Percentiles rank a stretch among this genome's conserved stretches.
phyloP scores from a whole-genome alignment of 2,797 vertebrate genomes.

The Alosa sapidissima region DNA sequence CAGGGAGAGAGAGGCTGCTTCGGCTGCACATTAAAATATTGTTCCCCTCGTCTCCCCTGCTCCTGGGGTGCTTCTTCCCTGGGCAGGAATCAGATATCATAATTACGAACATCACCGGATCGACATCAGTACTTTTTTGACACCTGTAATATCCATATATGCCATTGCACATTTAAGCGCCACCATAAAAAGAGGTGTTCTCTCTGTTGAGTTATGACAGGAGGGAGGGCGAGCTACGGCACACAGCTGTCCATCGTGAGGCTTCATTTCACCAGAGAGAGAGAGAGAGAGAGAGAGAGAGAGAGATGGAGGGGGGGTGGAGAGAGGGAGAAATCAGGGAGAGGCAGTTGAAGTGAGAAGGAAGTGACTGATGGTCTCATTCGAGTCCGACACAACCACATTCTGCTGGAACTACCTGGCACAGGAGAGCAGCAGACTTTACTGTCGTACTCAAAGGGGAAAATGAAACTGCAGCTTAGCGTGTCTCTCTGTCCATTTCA shows the following conservation, averaged over 20 bases:
- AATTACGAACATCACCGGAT: constrained; percentile 77
- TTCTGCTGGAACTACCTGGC: neutral
- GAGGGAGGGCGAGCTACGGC: constrained; percentile 38
- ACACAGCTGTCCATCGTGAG: constrained; percentile 58
- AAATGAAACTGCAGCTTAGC: neutral
- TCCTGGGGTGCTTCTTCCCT: constrained; percentile 47
- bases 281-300: constrained; percentile 55
- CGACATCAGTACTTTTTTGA: constrained; percentile 71
- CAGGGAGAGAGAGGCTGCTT: constrained; percentile 76
- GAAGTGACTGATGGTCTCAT: constrained; percentile 25
- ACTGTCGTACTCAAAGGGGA: neutral
- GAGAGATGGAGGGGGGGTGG: neutral
- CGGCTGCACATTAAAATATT: constrained; percentile 73
- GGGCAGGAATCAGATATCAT: constrained; percentile 51
- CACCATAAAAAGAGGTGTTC: constrained; percentile 60
- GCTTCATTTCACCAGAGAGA: constrained; percentile 66
- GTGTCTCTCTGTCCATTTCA: neutral
- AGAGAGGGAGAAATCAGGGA: neutral
- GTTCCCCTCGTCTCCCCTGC: constrained; percentile 61
- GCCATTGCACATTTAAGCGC: constrained; percentile 70
- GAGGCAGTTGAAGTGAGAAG: constrained; percentile 13
- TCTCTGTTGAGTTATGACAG: constrained; percentile 66
- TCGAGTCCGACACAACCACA: neutral
- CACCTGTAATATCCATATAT: constrained; percentile 77
- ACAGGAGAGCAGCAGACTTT: neutral